Evolutionary conservation across 1,140 invertebrate genomes (phyloP), one percentile per base, ranked within the genome.

Genomic region (Ptiloglossa arizonensis): DNA sequence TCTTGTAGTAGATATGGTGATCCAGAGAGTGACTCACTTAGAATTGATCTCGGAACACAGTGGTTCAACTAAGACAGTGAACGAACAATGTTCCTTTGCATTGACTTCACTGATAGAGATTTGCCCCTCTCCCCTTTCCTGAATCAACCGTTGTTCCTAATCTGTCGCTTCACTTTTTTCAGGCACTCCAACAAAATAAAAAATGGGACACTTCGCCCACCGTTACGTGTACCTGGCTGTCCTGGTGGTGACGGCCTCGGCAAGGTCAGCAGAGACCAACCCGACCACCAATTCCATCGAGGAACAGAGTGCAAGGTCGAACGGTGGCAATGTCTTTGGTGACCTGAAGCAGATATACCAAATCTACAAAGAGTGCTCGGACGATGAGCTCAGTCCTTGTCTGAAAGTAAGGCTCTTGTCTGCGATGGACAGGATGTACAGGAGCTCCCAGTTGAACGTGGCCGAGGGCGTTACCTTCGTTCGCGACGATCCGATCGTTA

Each of bases 341-440:
- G 94, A 95, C 54, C 82, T 95, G 1, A 91, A 93, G 38, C 93
- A 93, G 73, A 89, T 94, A 60, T 94, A 94, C 77, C 93, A 94
- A 87, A 92, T 95, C 74, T 97, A 96, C 90, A 96, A 96, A 88
- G 96, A 97, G 79, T 97, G 96, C 91, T 93, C 95, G 32, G 94
- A 93, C 5, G 92, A 94, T 35, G 95, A 96, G 63, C 86, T 96
- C 19, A 94, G 94, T 60, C 94, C 95, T 27, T 97, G 96, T 82
- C 90, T 97, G 5, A 97, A 97, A 89, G 87, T 96, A 48, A 97
- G 97, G 87, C 89, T 97, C 29, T 91, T 96, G 0, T 94, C 95
- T 2, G 95, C 96, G 3, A 92, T 97, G 86, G 96, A 96, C 79
- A 94, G 95, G 74, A 94, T 95, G 60, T 94, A 95, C 4, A 92